These are phyloP conservation scores for Campylomormyrus tamandua DNA, from an alignment of 2,113 vertebrate species.

Conservation along the genomic window DNA sequence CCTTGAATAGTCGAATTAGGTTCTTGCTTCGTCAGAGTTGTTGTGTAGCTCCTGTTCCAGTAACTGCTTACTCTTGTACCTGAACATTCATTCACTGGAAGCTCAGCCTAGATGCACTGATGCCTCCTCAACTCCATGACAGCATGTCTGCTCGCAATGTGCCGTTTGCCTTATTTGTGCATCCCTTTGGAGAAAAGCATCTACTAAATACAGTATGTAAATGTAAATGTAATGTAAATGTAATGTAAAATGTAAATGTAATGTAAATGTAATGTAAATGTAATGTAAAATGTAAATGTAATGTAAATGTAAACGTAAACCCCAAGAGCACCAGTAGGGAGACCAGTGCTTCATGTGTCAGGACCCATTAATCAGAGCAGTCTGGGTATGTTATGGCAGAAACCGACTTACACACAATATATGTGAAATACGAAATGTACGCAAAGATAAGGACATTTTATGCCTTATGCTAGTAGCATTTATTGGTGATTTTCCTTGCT, in stretches of 20 bases:
- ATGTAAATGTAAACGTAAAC: neutral
- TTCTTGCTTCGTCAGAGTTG: neutral
- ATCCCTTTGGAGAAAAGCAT: neutral
- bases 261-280: neutral
- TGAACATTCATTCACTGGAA: neutral
- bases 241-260: neutral
- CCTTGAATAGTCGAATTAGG: neutral
- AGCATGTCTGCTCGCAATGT: neutral
- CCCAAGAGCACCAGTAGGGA: neutral
- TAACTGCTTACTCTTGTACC: neutral
- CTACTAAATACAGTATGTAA: too few relatives aligned
- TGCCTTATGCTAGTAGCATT: neutral
- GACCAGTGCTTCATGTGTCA: neutral
- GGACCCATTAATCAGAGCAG: neutral
- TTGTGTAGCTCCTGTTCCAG: neutral
- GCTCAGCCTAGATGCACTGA: neutral
- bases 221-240: too few relatives aligned
- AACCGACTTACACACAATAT: neutral
- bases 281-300: neutral
- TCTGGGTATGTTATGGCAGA: neutral
- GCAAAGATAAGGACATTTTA: neutral
- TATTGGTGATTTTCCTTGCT: neutral
- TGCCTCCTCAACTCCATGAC: neutral
- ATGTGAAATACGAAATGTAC: neutral
- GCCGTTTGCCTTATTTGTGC: neutral